A percentile compares a stretch with the other conserved stretches of the same genome.
Conservation (phyloP, 2,113 vertebrate genomes). For the Panthera uncia region DNA sequence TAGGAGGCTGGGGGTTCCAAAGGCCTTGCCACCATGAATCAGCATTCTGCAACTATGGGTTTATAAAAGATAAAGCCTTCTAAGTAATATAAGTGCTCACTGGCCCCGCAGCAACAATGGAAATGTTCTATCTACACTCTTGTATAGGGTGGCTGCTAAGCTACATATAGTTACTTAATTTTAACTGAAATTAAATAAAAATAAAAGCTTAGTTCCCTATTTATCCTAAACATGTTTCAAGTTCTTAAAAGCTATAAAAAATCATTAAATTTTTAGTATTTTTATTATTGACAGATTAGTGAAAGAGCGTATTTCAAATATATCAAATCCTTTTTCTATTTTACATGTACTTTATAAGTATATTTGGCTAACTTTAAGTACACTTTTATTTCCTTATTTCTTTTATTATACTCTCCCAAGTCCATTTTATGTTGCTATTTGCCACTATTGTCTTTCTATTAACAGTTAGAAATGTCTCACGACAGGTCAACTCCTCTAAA, state of each 20-base stretch:
- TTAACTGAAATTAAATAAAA: conserved; percentile 9
- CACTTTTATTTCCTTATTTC: conserved; percentile 4
- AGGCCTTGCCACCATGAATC: not conserved
- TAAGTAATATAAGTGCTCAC: not conserved
- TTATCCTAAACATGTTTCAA: not conserved
- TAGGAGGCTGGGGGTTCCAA: not conserved
- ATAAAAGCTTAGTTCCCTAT: not conserved
- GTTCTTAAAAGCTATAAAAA: conserved; percentile 35
- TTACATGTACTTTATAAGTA: not conserved
- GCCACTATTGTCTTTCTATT: not conserved
- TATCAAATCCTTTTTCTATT: not conserved
- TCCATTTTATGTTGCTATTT: not conserved
- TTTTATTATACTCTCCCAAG: not conserved
- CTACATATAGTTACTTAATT: not conserved
- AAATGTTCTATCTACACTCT: conserved; percentile 20
- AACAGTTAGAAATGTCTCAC: conserved; percentile 16
- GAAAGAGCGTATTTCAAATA: not conserved
- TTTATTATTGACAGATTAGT: not conserved
- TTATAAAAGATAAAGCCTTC: not conserved
- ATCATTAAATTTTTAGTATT: not conserved
- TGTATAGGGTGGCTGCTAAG: not conserved
- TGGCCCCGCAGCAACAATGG: not conserved
- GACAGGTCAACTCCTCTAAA: conserved; percentile 19
- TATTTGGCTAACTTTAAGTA: not conserved
- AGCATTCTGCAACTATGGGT: not conserved